Evolutionary conservation across 2,888 invertebrate species (phyloP).

Genomic region (Aphodius granarius): DNA sequence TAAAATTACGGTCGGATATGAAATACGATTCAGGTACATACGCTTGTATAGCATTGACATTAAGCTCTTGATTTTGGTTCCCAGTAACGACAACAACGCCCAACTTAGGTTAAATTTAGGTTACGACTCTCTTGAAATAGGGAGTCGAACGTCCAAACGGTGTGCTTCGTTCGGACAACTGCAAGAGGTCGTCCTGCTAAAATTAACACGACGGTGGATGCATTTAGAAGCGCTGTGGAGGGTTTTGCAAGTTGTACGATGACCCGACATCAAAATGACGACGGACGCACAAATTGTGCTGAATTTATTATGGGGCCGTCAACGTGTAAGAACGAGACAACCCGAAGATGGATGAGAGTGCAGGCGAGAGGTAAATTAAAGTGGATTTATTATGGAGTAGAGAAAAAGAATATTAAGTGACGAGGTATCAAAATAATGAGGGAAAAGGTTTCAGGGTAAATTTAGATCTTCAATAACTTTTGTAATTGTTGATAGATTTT

Average conservation of each 20-base stretch:
- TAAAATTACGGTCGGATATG: too few relatives aligned
- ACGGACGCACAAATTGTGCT: not conserved
- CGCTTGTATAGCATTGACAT: slow-evolving; percentile 17
- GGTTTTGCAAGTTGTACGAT: not conserved
- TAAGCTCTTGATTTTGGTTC: slow-evolving; percentile 7
- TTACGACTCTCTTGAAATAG: slow-evolving; percentile 14
- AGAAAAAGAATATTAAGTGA: not conserved
- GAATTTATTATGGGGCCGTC: not conserved
- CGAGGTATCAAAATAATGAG: too few relatives aligned
- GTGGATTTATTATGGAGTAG: not conserved
- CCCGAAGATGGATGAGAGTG: not conserved
- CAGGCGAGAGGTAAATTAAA: not conserved
- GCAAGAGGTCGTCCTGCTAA: not conserved
- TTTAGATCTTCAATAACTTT: too few relatives aligned
- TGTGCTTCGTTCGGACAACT: not conserved
- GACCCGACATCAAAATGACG: not conserved
- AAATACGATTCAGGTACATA: not conserved
- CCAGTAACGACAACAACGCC: slow-evolving; percentile 1
- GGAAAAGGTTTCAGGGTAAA: too few relatives aligned
- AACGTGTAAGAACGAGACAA: not conserved
- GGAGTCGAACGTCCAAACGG: not conserved
- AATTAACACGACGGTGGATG: not conserved
- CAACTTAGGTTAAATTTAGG: slow-evolving; percentile 15
- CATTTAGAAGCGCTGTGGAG: not conserved
- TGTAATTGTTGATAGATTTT: too few relatives aligned